Evolutionary conservation across 2,797 vertebrate genomes (phyloP).

Genomic region (Gambelia wislizenii): DNA sequence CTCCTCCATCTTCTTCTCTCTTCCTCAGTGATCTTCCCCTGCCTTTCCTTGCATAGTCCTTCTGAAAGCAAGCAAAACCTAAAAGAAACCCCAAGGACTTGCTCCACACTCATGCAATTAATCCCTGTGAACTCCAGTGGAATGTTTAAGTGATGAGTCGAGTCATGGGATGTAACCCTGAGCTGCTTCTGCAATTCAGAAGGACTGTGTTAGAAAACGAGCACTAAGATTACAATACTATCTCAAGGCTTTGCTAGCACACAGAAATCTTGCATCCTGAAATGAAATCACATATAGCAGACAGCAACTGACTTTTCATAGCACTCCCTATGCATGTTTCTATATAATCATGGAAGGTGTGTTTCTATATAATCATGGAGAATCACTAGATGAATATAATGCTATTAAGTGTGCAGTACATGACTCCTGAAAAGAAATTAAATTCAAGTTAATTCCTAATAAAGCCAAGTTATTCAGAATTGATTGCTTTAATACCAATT

Average conservation of each 20-base stretch:
- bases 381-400: not conserved
- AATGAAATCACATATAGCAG: conserved; percentile 15
- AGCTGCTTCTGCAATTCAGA: conserved; percentile 13
- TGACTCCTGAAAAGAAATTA: conserved; percentile 22
- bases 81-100: not conserved
- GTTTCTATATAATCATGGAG: conserved; percentile 26
- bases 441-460: conserved; percentile 12
- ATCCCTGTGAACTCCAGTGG: conserved; percentile 37
- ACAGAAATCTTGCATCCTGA: not conserved
- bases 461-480: conserved; percentile 33
- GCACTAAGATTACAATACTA: conserved; percentile 34
- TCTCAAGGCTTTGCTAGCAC: not conserved
- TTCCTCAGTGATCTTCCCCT: not conserved
- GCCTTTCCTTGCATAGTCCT: not conserved
- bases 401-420: conserved; percentile 18
- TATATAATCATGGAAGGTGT: conserved; percentile 18
- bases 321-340: conserved; percentile 2
- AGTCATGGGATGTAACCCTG: not conserved
- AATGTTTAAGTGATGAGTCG: conserved; percentile 12
- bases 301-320: not conserved
- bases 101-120: conserved; percentile 27
- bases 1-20: not conserved
- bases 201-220: conserved; percentile 3
- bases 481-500: conserved; percentile 41
- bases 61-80: not conserved